Base-by-base conservation (phyloP, 2,113 vertebrate genomes). In the Mobula hypostoma region DNA sequence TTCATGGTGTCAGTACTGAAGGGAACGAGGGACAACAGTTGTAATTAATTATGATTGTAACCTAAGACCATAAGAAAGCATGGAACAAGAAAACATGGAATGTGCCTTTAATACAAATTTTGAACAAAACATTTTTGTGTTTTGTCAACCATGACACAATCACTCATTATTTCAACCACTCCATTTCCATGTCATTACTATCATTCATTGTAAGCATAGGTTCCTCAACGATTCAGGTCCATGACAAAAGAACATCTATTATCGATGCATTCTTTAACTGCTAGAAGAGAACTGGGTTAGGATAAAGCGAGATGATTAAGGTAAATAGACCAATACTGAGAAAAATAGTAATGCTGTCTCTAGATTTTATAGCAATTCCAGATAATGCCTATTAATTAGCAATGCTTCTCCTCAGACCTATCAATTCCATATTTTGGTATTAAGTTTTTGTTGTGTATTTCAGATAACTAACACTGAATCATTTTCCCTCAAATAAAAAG, bases 41-140 rank as follows among this genome's bases (percentile, higher is more conserved):
- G 90, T 27, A 74, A 93, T 74, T 93, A 93, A 93, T 93, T 93
- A 93, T 36, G 70, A 74, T 70, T 72, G 32, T 48, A 93, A 74
- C 66, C 40, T 72, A 74, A 93, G 68, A n/a, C 58, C 87, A 90
- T 68, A 32, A 68, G 61, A 90, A 90, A 68, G 87, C 63, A 63
- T 61, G 85, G 19, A 70, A 15, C n/a, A 91, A 32, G 66, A 91
- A 91, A 91, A 91, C 66, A 93, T 93, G 68, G 68, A 74, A 93
- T 27, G 66, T 93, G 90, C 9, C 36, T 93, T 93, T 72, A 70
- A 93, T 27, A 48, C 19, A 93, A 72, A 93, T 93, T 74, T 68
- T 93, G 36, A 74, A 72, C 68, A 93, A 72, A 93, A 74, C 36
- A 27, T 48, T 48, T 19, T 74, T 93, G 68, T 63, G 91, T 74